These are phyloP conservation scores for Vultur gryphus DNA, from an alignment of 2,797 vertebrate species.

Conservation along the genomic window DNA sequence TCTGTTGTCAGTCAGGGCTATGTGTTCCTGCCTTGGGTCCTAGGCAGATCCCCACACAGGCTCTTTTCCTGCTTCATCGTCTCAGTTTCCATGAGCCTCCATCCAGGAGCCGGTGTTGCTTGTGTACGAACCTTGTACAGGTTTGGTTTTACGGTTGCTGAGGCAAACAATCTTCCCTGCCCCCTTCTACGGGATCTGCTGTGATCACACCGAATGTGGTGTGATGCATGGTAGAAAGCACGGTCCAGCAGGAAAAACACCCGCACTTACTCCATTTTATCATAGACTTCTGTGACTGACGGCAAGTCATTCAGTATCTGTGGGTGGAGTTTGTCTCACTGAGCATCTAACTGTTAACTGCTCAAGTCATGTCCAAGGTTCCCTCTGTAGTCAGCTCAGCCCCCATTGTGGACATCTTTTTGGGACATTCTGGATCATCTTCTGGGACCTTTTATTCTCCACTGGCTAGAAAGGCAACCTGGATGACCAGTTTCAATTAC, in stretches of 20 bases:
- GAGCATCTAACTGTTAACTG: neutral
- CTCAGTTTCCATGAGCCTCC: neutral
- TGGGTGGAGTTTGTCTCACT: neutral
- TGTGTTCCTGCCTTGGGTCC: neutral
- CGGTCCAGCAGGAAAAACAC: neutral
- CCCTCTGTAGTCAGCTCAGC: neutral
- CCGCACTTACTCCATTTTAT: neutral
- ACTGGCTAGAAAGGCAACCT: neutral
- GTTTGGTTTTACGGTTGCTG: neutral
- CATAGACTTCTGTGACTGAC: neutral
- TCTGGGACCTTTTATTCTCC: neutral
- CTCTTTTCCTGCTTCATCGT: neutral
- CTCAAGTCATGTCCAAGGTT: neutral
- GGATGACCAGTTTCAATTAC: neutral
- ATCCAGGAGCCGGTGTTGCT: neutral
- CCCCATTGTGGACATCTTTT: neutral
- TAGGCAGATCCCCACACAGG: neutral
- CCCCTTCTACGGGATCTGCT: neutral
- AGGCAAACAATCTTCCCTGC: neutral
- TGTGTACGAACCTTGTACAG: neutral
- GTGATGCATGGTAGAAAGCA: neutral
- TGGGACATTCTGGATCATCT: neutral
- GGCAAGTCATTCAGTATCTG: neutral
- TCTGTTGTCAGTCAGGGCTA: neutral
- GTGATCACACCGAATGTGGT: neutral